Percentiles rank a stretch among this genome's conserved stretches.
Evolutionary conservation across 2,113 vertebrate genomes (phyloP).

Genomic region (Meles meles): DNA sequence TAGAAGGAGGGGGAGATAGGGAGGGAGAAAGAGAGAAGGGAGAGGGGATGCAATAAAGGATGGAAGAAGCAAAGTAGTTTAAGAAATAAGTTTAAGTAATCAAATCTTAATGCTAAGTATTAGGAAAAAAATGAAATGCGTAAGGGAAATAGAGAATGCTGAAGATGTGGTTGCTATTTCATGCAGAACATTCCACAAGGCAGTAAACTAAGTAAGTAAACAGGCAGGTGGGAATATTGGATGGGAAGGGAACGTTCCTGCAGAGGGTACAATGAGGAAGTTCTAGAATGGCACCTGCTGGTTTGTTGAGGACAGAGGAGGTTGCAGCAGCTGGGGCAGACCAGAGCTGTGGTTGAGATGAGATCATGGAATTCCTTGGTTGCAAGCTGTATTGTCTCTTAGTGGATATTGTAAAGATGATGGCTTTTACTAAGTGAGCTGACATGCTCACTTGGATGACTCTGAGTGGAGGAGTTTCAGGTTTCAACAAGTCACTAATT

Average conservation of each 20-base stretch:
- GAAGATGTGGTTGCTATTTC: not conserved
- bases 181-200: not conserved
- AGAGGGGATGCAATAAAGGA: too few species aligned
- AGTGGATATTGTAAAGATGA: not conserved
- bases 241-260: not conserved
- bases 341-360: too few species aligned
- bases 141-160: not conserved
- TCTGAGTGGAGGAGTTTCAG: not conserved
- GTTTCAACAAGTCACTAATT: not conserved
- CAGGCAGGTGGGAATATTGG: not conserved
- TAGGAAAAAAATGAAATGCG: not conserved
- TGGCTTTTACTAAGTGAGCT: not conserved
- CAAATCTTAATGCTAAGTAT: not conserved
- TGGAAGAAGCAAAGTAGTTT: not conserved
- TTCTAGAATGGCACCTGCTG: not conserved
- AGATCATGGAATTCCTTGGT: accelerated
- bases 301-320: not conserved
- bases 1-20: not conserved
- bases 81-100: not conserved
- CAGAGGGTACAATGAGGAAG: not conserved
- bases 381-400: not conserved
- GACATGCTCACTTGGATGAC: not conserved
- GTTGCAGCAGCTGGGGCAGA: not conserved
- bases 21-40: not conserved
- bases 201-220: not conserved